phyloP scores from a whole-genome alignment of 1,140 invertebrate genomes.

The Uloborus diversus region DNA sequence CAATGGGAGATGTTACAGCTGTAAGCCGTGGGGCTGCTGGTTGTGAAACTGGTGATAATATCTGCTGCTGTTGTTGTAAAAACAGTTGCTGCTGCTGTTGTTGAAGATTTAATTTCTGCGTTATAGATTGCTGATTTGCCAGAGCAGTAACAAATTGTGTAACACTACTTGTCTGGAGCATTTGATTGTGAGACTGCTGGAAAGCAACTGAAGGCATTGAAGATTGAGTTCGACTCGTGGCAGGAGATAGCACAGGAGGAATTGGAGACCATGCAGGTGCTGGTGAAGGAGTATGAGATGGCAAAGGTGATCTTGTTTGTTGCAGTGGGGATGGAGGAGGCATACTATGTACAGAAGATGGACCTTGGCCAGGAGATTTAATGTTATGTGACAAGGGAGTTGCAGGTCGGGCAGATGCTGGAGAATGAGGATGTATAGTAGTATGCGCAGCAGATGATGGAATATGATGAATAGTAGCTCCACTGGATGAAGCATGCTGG shows the following conservation, averaged over 20 bases:
- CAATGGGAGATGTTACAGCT: conserved; percentile 19
- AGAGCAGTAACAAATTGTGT: conserved; percentile 48
- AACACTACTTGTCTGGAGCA: conserved; percentile 42
- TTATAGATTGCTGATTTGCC: not conserved
- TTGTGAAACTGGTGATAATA: conserved; percentile 9
- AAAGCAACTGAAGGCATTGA: conserved; percentile 44
- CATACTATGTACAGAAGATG: conserved; percentile 55
- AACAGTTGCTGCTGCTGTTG: conserved; percentile 29
- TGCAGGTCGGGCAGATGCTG: conserved; percentile 58
- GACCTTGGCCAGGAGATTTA: conserved; percentile 39
- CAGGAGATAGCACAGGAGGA: conserved; percentile 47
- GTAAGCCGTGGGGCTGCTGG: conserved; percentile 12
- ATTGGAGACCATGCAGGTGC: conserved; percentile 50
- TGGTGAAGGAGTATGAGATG: conserved; percentile 45
- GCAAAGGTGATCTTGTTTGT: conserved; percentile 51
- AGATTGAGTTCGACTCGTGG: conserved; percentile 9
- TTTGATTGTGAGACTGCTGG: conserved; percentile 43
- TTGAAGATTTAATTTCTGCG: conserved; percentile 41
- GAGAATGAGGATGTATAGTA: conserved; percentile 53
- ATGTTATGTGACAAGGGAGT: conserved; percentile 54
- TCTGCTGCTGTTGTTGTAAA: conserved; percentile 7
- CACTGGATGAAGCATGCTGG: conserved; percentile 41
- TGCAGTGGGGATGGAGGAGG: conserved; percentile 54
- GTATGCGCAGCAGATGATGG: conserved; percentile 49
- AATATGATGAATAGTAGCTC: conserved; percentile 50